Evolutionary conservation across 1,140 invertebrate genomes (phyloP).

Genomic region (Manduca sexta): DNA sequence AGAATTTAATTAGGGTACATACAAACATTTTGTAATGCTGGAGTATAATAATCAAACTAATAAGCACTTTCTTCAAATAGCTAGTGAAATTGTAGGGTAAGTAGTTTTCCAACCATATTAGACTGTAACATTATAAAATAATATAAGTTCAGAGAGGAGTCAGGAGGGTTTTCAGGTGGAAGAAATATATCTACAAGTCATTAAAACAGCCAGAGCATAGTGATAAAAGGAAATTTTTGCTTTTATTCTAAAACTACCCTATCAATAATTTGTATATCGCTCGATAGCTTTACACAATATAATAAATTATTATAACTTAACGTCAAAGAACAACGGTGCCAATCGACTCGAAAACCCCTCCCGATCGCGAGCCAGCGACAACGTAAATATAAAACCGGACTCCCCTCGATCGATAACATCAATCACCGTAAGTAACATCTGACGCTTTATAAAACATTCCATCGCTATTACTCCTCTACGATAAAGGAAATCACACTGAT

Average conservation of each 20-base stretch:
- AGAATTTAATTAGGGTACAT: slow-evolving; percentile 73
- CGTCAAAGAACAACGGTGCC: slow-evolving; percentile 5
- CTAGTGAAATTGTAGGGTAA: slow-evolving; percentile 59
- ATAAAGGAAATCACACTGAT: slow-evolving; percentile 66
- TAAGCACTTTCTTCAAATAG: slow-evolving; percentile 63
- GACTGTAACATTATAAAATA: slow-evolving; percentile 25
- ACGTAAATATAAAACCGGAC: neutral
- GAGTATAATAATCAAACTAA: slow-evolving; percentile 70
- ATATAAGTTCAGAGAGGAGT: slow-evolving; percentile 47
- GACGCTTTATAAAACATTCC: slow-evolving; percentile 55
- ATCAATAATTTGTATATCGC: neutral
- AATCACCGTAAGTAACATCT: neutral
- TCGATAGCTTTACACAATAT: neutral
- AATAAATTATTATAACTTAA: slow-evolving; percentile 9
- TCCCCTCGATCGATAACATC: slow-evolving; percentile 1
- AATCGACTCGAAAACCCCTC: neutral
- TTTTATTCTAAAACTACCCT: slow-evolving; percentile 3
- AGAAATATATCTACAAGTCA: slow-evolving; percentile 7
- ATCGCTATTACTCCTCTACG: slow-evolving; percentile 55
- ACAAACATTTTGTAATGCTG: slow-evolving; percentile 71
- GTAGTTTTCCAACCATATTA: slow-evolving; percentile 33
- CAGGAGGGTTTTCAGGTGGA: neutral
- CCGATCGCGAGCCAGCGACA: neutral
- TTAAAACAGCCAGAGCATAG: neutral
- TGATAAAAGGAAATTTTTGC: neutral